phyloP scores from a whole-genome alignment of 2,797 vertebrate genomes.

The Oreochromis grahami region DNA sequence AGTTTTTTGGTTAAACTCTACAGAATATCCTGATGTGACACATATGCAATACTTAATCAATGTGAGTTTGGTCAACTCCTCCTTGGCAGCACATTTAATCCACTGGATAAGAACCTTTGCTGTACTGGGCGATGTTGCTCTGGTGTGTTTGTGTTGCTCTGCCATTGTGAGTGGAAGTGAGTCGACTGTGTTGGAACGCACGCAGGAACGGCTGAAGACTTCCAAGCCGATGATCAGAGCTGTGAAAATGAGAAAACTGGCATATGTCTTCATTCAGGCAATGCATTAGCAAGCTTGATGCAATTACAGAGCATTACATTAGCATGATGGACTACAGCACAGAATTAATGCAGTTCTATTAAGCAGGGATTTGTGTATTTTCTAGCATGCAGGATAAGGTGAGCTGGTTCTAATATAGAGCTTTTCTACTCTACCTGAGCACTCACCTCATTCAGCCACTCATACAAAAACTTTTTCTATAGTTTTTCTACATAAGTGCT shows the following conservation, averaged over 20 bases:
- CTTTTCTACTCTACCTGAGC: neutral
- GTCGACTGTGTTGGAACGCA: neutral
- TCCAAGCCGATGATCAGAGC: neutral
- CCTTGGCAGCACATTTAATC: neutral
- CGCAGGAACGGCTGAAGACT: neutral
- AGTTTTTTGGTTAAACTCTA: neutral
- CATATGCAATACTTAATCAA: accelerated
- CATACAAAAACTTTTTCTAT: neutral
- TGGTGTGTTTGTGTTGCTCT: neutral
- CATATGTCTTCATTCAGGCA: neutral
- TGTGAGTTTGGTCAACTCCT: neutral
- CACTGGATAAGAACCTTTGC: neutral
- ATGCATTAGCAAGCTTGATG: neutral
- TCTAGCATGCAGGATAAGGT: neutral
- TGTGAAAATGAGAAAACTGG: neutral
- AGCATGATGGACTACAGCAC: neutral
- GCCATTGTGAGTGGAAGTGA: neutral
- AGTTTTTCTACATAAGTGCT: neutral
- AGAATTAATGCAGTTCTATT: neutral
- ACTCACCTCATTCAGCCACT: neutral
- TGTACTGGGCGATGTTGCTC: neutral
- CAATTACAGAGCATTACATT: neutral
- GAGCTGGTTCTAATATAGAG: neutral
- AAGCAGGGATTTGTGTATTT: neutral
- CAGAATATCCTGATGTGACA: neutral